Evolutionary conservation across 2,888 invertebrate species (phyloP), one percentile per base, ranked within the genome.

Genomic region (Meloe dianella): DNA sequence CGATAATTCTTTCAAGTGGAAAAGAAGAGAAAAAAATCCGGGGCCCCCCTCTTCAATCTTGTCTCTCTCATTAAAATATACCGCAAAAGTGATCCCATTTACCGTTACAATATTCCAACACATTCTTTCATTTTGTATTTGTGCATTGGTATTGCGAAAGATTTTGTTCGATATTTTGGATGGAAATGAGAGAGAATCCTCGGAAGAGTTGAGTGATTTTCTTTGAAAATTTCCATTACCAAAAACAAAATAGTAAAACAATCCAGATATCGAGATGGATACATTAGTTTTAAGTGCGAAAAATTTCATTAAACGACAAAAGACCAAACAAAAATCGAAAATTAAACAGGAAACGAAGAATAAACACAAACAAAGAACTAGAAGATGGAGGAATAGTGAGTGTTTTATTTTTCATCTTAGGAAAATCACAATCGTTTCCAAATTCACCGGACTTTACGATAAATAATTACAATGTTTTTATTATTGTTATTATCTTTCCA

Each of bases 401-500:
- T 77, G n/a, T n/a, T n/a, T n/a, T n/a, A n/a, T n/a, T 27, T 27
- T 27, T 27, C 27, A 4, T 4, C 27, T n/a, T n/a, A n/a, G n/a
- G n/a, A n/a, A n/a, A n/a, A n/a, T n/a, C n/a, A n/a, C n/a, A n/a
- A n/a, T n/a, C n/a, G n/a, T n/a, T n/a, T n/a, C n/a, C n/a, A n/a
- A n/a, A n/a, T n/a, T n/a, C n/a, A n/a, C n/a, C n/a, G n/a, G n/a
- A n/a, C n/a, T n/a, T n/a, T n/a, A n/a, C 6, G 12, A 12, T 35
- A 35, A 4, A 35, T 35, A 14, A 32, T 32, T 32, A 32, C 30
- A 30, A 1, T 9, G 9, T 9, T 30, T 30, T 9, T 30, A 30
- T 9, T 9, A 32, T 32, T 32, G 12, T 10, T 10, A 32, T 32
- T 32, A 14, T 35, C 14, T 3, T 84, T 82, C 32, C 85, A 91